phyloP scores from a whole-genome alignment of 2,113 vertebrate species.

The Hyla sarda region DNA sequence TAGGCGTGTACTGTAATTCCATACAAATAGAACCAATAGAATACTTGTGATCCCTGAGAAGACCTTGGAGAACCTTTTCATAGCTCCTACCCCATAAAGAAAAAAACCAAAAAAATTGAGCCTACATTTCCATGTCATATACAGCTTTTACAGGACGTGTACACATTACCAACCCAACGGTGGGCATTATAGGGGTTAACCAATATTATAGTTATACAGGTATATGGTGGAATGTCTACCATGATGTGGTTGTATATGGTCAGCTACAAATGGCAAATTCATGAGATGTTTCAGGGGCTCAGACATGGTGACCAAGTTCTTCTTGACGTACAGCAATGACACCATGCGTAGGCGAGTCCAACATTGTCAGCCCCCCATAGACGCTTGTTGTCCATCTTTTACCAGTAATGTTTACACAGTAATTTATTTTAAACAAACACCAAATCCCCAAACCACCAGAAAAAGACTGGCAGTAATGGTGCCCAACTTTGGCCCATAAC shows the following conservation, averaged over 20 bases:
- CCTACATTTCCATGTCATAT: neutral
- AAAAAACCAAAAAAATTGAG: no score
- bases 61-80: neutral
- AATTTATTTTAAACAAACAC: neutral
- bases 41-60: neutral
- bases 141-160: no score
- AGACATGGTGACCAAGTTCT: neutral
- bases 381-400: neutral
- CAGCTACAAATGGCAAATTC: no score
- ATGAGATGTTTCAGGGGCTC: no score
- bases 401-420: neutral
- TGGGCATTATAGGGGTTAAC: neutral
- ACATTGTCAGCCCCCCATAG: neutral
- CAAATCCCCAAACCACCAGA: neutral
- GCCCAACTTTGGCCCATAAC: neutral
- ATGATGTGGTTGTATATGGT: no score
- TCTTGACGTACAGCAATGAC: neutral
- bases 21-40: neutral
- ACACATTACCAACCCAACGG: neutral
- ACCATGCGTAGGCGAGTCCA: neutral
- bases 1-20: neutral
- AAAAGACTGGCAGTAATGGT: neutral
- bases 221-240: no score
- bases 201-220: no score
- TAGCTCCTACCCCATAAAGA: neutral